Evolutionary conservation across 2,888 invertebrate species (phyloP).

Genomic region (Eupithecia exiguata): DNA sequence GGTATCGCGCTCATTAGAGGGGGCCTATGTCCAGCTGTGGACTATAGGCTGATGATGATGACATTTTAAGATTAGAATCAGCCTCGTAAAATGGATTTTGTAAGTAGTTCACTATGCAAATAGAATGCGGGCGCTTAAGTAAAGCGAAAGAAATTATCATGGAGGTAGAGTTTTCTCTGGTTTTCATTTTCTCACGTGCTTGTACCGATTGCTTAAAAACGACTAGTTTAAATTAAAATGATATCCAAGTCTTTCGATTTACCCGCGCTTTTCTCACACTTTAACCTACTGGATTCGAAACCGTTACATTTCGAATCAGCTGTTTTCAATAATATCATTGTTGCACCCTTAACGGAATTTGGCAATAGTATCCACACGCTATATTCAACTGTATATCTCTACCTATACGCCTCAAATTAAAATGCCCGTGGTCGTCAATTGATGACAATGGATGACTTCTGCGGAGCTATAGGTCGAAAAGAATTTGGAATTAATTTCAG

Average conservation of each 20-base stretch:
- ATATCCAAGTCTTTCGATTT: not conserved
- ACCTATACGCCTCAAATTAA: constrained; percentile 32
- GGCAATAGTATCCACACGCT: constrained; percentile 42
- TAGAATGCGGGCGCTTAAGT: constrained; percentile 38
- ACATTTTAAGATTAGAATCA: constrained; percentile 18
- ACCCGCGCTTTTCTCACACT: constrained; percentile 18
- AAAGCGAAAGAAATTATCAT: constrained; percentile 30
- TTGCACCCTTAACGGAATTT: constrained; percentile 55
- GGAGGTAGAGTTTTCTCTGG: not conserved
- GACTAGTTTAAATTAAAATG: not conserved
- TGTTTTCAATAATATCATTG: constrained; percentile 57
- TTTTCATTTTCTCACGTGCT: not conserved
- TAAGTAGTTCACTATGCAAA: constrained; percentile 36
- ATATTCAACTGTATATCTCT: constrained; percentile 48
- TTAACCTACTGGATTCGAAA: constrained; percentile 51
- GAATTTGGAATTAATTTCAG: constrained; percentile 34
- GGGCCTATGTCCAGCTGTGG: not conserved
- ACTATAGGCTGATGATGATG: not conserved
- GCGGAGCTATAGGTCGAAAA: not conserved
- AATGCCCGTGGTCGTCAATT: constrained; percentile 5
- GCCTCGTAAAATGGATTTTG: constrained; percentile 31
- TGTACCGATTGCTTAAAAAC: not conserved
- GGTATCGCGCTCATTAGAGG: not conserved
- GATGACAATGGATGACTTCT: constrained; percentile 31
- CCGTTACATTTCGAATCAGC: constrained; percentile 78